Base-by-base conservation (phyloP, 2,888 invertebrate genomes). In the Chaitophorus viminalis region DNA sequence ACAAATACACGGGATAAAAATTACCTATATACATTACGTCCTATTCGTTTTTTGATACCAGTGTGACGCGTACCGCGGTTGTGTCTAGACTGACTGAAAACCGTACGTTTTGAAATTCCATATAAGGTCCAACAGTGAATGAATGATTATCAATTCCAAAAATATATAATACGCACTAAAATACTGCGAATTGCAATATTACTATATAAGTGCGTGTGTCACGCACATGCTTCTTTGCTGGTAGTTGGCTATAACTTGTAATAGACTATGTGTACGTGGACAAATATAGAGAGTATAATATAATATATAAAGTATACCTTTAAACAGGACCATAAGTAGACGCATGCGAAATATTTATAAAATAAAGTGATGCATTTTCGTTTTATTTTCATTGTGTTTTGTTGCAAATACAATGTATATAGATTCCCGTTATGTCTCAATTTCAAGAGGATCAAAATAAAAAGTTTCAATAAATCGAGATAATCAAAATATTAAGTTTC, bases 31-130 rank as follows among this genome's bases (percentile, higher is more conserved):
- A 65, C 25, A 54, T n/a, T 65, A 78, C n/a, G 17, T 25, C 54
- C 60, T n/a, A n/a, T 78, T n/a, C 17, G 33, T 54, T 77, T 77
- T 68, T 29, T n/a, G 60, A 29, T 68, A 11, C n/a, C n/a, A 11
- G 9, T 11, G 68, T 8, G 5, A 11, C 68, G 68, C 6, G n/a
- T 11, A 68, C 68, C 31, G 29, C 77, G 29, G n/a, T 31, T 77
- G 76, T 77, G 76, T 77, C 52, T 77, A 77, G 76, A 77, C 76
- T 77, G 52, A 77, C 76, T 18, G 52, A 11, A 77, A 77, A 31
- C 77, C 52, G 31, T 52, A 54, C 31, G 21, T 77, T 77, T 54
- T 52, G 21, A 77, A 54, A 8, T 68, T 29, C 68, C 68, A 29
- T 68, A 68, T 29, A 68, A n/a, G 68, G n/a, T 68, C 68, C 8